Evolutionary conservation across 2,797 vertebrate genomes (phyloP).

Genomic region (Acridotheres tristis): DNA sequence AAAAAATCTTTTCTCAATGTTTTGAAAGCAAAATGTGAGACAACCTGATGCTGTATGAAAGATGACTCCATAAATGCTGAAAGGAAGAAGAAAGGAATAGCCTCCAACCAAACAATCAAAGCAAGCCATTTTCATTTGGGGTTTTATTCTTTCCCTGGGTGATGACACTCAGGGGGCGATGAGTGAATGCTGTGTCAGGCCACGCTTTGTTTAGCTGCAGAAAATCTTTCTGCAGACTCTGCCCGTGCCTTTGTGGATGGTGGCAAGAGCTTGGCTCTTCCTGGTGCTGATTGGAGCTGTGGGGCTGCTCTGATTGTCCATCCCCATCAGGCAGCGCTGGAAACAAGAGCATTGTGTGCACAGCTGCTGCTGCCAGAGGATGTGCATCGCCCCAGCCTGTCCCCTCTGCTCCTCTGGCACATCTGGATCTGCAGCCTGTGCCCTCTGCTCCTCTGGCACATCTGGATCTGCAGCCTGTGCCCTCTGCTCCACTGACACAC

Average conservation of each 20-base stretch:
- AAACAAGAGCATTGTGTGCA: too few relatives aligned
- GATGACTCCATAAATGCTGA: background rate
- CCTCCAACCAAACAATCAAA: background rate
- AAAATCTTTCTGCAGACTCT: background rate
- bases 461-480: too few relatives aligned
- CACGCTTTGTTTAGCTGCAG: background rate
- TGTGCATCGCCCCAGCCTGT: too few relatives aligned
- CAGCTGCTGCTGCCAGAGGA: too few relatives aligned
- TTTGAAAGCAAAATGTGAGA: conserved; percentile 20
- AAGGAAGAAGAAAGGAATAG: background rate
- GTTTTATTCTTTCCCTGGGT: background rate
- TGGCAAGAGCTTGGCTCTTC: background rate
- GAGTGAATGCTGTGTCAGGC: background rate
- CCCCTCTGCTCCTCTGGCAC: too few relatives aligned
- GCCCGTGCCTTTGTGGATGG: background rate
- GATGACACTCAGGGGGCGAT: conserved; percentile 15
- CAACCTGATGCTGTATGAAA: background rate
- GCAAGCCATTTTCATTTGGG: background rate
- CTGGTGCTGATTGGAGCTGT: background rate
- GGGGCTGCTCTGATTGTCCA: background rate
- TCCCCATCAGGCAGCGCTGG: too few relatives aligned
- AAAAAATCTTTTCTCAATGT: background rate
- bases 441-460: too few relatives aligned
- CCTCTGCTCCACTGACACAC: too few relatives aligned
- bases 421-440: too few relatives aligned